These are phyloP conservation scores for Drosophila lacertosa DNA, from an alignment of 1,140 invertebrate species.

Conservation along the genomic window DNA sequence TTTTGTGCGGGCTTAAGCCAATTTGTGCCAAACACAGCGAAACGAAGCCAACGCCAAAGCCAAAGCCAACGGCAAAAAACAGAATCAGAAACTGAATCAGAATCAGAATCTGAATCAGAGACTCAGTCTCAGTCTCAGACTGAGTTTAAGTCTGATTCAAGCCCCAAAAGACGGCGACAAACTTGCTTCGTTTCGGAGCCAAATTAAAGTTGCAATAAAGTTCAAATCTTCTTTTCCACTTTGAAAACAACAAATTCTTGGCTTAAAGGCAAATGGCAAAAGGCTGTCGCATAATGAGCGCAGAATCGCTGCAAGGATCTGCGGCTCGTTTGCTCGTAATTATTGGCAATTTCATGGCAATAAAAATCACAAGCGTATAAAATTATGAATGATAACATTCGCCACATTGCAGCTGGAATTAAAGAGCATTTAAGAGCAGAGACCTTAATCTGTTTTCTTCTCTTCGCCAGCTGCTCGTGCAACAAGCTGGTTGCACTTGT, in stretches of 20 bases:
- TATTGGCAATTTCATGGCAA: slow-evolving; percentile 82
- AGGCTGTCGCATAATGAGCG: slow-evolving; percentile 55
- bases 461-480: slow-evolving; percentile 17
- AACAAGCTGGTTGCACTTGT: slow-evolving; percentile 25
- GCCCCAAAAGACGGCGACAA: slow-evolving; percentile 10
- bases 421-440: slow-evolving; percentile 22
- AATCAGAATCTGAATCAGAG: slow-evolving; percentile 3
- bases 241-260: slow-evolving; percentile 5
- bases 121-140: no score
- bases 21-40: slow-evolving; percentile 71
- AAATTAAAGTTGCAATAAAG: slow-evolving; percentile 70
- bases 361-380: slow-evolving; percentile 81
- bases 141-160: background rate
- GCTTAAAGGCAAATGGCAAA: slow-evolving; percentile 58
- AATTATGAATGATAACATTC: slow-evolving; percentile 72
- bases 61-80: slow-evolving; percentile 28
- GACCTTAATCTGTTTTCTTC: slow-evolving; percentile 38
- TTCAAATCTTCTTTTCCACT: slow-evolving; percentile 13
- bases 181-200: slow-evolving; percentile 17
- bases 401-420: slow-evolving; percentile 38
- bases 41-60: slow-evolving; percentile 38
- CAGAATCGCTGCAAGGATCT: slow-evolving; percentile 41
- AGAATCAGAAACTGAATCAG: slow-evolving; percentile 26
- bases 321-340: slow-evolving; percentile 59
- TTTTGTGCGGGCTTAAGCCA: slow-evolving; percentile 78